Conservation (phyloP, 2,888 invertebrate species). For the Stenotaenia linearis region DNA sequence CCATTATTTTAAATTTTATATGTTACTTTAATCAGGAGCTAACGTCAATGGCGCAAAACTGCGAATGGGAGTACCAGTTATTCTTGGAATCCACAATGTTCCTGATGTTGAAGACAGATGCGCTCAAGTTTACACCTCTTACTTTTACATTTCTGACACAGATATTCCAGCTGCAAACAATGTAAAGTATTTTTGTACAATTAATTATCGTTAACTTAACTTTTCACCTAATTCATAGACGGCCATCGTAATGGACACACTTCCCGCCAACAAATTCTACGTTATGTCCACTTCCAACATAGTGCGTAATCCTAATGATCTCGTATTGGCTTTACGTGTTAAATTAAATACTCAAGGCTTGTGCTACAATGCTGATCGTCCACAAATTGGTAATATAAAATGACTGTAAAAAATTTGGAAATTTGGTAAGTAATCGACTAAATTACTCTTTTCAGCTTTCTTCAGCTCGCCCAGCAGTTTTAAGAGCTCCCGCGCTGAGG, state of each 20-base stretch:
- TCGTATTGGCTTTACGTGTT: background rate
- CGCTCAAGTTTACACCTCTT: background rate
- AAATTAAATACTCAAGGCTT: background rate
- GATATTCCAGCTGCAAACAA: background rate
- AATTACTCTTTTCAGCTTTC: background rate
- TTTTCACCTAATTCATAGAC: background rate
- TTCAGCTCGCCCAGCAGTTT: background rate
- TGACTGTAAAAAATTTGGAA: background rate
- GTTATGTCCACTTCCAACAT: background rate
- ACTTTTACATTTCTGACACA: background rate
- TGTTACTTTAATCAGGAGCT: background rate
- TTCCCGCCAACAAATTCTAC: background rate
- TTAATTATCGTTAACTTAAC: background rate
- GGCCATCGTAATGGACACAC: background rate
- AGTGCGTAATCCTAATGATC: background rate
- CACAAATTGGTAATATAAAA: background rate
- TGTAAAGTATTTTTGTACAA: background rate
- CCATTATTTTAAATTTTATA: background rate
- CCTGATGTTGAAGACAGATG: background rate
- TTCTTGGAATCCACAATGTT: background rate
- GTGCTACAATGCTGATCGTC: no score
- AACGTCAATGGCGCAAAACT: background rate
- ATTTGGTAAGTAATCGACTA: background rate
- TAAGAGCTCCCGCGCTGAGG: background rate
- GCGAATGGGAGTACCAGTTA: constrained; percentile 13